Evolutionary conservation across 2,113 vertebrate genomes (phyloP), one percentile per base, ranked within the genome.

Genomic region (Tragelaphus strepsiceros): DNA sequence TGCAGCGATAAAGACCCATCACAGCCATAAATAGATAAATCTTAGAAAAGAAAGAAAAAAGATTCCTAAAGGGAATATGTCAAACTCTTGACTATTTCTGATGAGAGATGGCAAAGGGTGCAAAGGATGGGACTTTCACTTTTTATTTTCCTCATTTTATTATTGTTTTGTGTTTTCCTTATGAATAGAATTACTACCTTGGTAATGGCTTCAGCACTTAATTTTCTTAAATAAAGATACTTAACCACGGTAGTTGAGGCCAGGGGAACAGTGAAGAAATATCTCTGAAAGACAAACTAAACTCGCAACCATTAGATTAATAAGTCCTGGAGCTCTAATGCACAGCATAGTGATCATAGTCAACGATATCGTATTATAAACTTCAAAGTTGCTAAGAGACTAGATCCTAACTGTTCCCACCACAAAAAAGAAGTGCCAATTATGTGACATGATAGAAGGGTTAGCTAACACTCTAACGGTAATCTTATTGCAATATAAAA

Each of bases 201-300:
- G 16, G 7, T 35, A 71, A 84, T 24, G 54, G 17, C 35, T 84
- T 74, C 51, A 54, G 28, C 14, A 62, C 13, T 54, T 88, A 35
- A 46, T 21, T 56, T 88, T 90, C 78, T 74, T 22, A 88, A 80
- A 53, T 93, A 64, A 82, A 90, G 24, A 22, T 54, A 88, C 3
- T 84, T 90, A 56, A 67, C 35, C n/a, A 11, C 81, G 28, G 51
- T 92, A 88, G 24, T 28, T 21, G 10, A 2, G 7, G 56, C 22
- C 39, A 43, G 24, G 46, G 2, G 8, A 81, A 67, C 6, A n/a
- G 12, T 64, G 51, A 82, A 53, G 26, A 56, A 22, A 5, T 80
- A 84, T 86, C 83, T 96, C 87, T 89, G 84, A 93, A 89, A 91
- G 24, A 94, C 9, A 94, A 86, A 81, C 22, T 32, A n/a, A 61